These are phyloP conservation scores for Sclerodermus sp. DNA, from an alignment of 2,888 invertebrate species.

Conservation along the genomic window DNA sequence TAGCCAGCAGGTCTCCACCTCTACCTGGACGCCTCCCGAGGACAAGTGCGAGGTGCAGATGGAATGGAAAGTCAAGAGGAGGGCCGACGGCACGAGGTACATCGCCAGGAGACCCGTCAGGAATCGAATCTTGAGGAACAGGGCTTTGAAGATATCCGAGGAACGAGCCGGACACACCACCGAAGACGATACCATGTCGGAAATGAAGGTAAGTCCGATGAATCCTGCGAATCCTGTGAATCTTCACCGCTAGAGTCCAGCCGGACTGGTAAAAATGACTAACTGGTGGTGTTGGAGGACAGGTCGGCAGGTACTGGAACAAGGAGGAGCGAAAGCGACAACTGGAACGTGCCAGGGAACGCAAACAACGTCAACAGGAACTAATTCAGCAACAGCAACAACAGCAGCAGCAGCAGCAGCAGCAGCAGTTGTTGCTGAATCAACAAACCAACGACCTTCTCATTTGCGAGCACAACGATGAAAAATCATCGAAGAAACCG, in stretches of 20 bases:
- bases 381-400: constrained; percentile 34
- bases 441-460: constrained; percentile 40
- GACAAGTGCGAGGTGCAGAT: constrained; percentile 57
- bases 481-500: constrained; percentile 55
- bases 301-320: constrained; percentile 74
- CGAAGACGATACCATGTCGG: constrained; percentile 78
- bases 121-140: constrained; percentile 67
- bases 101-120: constrained; percentile 73
- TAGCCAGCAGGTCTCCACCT: constrained; percentile 60
- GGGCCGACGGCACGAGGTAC: constrained; percentile 76
- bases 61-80: constrained; percentile 77
- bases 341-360: constrained; percentile 69
- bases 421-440: too few species aligned
- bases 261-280: too few species aligned
- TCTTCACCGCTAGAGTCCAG: too few species aligned
- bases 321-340: constrained; percentile 76
- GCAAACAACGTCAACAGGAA: constrained; percentile 62
- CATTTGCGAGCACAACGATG: constrained; percentile 41
- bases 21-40: constrained; percentile 39
- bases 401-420: constrained; percentile 29
- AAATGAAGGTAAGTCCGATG: constrained; percentile 64
- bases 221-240: too few species aligned
- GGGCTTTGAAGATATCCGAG: constrained; percentile 68
- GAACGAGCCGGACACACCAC: constrained; percentile 69
- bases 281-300: too few species aligned